Conservation (phyloP, 2,797 vertebrate genomes). For the Chromis chromis region DNA sequence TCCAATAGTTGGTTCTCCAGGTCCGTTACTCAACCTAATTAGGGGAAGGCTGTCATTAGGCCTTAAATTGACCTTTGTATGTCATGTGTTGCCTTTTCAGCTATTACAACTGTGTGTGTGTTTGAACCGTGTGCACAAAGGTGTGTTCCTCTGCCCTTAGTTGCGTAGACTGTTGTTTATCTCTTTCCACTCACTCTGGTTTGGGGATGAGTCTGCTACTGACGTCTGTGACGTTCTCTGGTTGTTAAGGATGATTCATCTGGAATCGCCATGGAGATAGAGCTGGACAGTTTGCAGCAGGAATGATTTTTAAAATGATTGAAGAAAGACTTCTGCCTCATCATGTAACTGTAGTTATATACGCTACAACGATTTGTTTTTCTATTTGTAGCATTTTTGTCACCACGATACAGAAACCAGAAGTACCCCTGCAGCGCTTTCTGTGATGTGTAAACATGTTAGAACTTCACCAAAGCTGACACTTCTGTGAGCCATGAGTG, state of each 20-base stretch:
- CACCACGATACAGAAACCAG: background rate
- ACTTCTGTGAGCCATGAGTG: background rate
- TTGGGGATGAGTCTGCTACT: conserved; percentile 37
- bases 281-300: conserved; percentile 46
- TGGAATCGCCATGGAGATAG: conserved; percentile 71
- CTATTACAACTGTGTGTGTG: conserved; percentile 15
- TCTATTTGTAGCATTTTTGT: background rate
- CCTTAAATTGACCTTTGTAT: conserved; percentile 13
- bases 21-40: conserved; percentile 77
- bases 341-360: conserved; percentile 27
- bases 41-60: background rate
- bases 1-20: conserved; percentile 87
- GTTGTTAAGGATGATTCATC: conserved; percentile 75
- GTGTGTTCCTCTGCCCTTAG: conserved; percentile 2
- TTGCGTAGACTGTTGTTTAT: conserved; percentile 23
- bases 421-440: background rate
- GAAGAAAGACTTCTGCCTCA: conserved; percentile 32
- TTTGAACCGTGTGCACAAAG: background rate
- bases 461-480: background rate
- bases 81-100: background rate
- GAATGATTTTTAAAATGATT: conserved; percentile 41
- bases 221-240: conserved; percentile 47
- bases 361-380: no score
- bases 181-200: conserved; percentile 2
- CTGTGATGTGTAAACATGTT: background rate